Conservation (phyloP, 2,113 vertebrate genomes). For the Leucoraja erinaceus region DNA sequence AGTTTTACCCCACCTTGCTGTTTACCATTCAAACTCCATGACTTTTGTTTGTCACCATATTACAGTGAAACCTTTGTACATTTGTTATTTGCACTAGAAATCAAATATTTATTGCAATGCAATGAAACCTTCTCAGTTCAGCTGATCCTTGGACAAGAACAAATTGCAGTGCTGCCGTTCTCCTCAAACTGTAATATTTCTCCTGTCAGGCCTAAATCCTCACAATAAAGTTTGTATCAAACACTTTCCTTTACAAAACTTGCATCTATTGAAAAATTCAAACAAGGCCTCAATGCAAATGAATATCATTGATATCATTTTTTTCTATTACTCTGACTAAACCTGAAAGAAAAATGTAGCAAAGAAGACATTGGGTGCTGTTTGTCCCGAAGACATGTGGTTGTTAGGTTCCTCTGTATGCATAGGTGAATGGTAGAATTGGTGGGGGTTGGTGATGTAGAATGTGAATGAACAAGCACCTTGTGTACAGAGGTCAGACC, state of each 20-base stretch:
- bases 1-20: constrained; percentile 75
- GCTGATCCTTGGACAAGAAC: neutral
- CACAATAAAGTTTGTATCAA: neutral
- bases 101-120: neutral
- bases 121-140: neutral
- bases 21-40: constrained; percentile 64
- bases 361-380: too few species aligned
- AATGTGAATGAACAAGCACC: too few species aligned
- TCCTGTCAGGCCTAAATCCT: neutral
- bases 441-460: too few species aligned
- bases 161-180: neutral
- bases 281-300: neutral
- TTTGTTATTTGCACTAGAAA: neutral
- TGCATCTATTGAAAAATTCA: neutral
- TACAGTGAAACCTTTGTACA: constrained; percentile 64
- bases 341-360: neutral
- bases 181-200: neutral
- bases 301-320: neutral
- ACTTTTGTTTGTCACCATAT: constrained; percentile 55
- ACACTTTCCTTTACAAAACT: neutral
- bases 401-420: too few species aligned
- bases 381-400: too few species aligned
- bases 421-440: too few species aligned
- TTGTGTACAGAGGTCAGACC: too few species aligned
- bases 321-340: neutral